Conservation (phyloP, 2,113 vertebrate genomes). For the Peucedramus taeniatus region DNA sequence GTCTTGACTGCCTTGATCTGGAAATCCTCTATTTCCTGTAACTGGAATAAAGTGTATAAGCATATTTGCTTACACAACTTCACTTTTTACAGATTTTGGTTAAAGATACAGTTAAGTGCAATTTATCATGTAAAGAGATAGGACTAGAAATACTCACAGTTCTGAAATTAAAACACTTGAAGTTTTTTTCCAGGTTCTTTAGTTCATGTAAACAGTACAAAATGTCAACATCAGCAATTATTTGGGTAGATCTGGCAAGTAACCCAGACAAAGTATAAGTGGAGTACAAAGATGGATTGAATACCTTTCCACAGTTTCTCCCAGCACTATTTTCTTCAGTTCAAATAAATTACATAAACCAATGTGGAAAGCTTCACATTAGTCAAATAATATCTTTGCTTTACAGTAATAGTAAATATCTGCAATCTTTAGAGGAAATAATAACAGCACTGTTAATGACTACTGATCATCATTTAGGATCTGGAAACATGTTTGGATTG, state of each 20-base stretch:
- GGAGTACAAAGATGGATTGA: background rate
- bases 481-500: background rate
- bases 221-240: background rate
- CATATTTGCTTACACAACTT: background rate
- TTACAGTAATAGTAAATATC: background rate
- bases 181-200: background rate
- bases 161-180: background rate
- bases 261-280: background rate
- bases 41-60: background rate
- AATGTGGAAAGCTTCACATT: background rate
- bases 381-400: background rate
- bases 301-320: background rate
- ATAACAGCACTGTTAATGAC: background rate
- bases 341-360: background rate
- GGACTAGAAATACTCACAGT: background rate
- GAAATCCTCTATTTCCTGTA: background rate
- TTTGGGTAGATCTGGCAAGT: background rate
- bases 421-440: background rate
- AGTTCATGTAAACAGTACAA: background rate
- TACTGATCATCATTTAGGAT: background rate
- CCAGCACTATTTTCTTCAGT: background rate
- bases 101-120: background rate
- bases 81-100: background rate
- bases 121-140: background rate
- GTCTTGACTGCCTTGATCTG: background rate